Base-by-base conservation (phyloP, 2,113 vertebrate genomes). In the Fregetta grallaria region DNA sequence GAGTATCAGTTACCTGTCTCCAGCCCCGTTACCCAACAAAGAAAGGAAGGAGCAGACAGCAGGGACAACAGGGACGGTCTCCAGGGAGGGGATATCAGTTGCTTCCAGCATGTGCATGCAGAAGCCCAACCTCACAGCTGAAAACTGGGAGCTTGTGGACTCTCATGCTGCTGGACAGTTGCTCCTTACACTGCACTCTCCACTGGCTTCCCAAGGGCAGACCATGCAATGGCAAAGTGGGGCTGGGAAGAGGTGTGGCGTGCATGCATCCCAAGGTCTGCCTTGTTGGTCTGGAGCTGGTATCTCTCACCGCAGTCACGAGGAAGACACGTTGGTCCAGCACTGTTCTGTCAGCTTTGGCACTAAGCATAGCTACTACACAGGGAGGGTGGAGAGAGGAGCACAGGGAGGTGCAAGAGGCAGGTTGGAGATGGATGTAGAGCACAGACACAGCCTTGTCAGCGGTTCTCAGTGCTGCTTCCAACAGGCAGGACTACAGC, bases 231-330 rank as follows among this genome's bases (percentile, higher is more conserved):
- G 56, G 42, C 50, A 61, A 44, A 52, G 9, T 15, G 34, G 34
- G 19, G 2, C 7, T 7, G 45, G 55, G 56, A 75, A 44, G 72
- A 61, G 58, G 56, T 19, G 32, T 11, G 50, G 11, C 2, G 1
- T n/a, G 38, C 30, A 73, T 80, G 58, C 25, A 45, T 21, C 15
- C 78, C 63, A 21, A 20, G 34, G 15, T 34, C 36, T 55, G 58
- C 19, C 53, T n/a, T 7, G 15, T 7, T 47, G 58, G 20, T 20
- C 49, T 32, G 34, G 27, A 78, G 29, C 14, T 5, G 47, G 7
- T 18, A 11, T 13, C 52, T 36, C 70, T 90, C 38, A n/a, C 4
- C 2, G 1, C 11, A 38, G 27, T 10, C 58, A 52, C 0, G 0
- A 34, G 62, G 38, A 67, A 50, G n/a, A 5, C 56, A 45, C 6